Base-by-base conservation (phyloP, 2,113 vertebrate species). In the Mormyrus lacerda region DNA sequence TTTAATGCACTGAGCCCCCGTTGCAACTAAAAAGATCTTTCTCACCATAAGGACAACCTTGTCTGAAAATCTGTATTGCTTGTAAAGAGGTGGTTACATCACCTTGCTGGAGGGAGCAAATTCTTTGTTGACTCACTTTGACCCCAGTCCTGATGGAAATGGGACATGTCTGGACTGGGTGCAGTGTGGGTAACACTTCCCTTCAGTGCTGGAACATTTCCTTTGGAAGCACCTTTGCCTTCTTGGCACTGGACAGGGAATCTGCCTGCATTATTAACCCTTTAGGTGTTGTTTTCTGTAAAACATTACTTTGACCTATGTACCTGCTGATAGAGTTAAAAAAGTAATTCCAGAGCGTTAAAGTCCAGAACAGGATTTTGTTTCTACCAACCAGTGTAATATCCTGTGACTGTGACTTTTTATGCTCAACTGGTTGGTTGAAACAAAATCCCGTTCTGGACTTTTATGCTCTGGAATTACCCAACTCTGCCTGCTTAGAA, bases 61-160 rank as follows among this genome's bases (percentile, higher is more conserved):
- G 73, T 79, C 73, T 17, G 73, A 42, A 79, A 39, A 39, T 42
- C 73, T 79, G 73, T 35, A 79, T 85, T n/a, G 24, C 24, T 45
- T 48, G 45, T 21, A 85, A 42, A 48, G 35, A 44, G 39, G 6
- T 45, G 9, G 82, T 85, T 85, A 85, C 15, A n/a, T 85, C 82
- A 85, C 42, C 24, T 13, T 85, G 82, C 45, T 48, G 42, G 82
- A 44, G 45, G 82, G 82, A 85, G 79, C 39, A 39, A 31, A 79
- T 85, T 85, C 82, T 27, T 85, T 48, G 82, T 85, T 44, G 82
- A 48, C 39, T 85, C 82, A 85, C 82, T 79, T 79, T 79, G 73
- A 79, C 73, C 35, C 73, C 73, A 79, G 73, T 79, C 73, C 73
- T 79, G 35, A 79, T 79, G 73, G 73, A 21, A 42, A 48, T 48